Base-by-base conservation (phyloP, 2,113 vertebrate species). In the Vidua chalybeata region DNA sequence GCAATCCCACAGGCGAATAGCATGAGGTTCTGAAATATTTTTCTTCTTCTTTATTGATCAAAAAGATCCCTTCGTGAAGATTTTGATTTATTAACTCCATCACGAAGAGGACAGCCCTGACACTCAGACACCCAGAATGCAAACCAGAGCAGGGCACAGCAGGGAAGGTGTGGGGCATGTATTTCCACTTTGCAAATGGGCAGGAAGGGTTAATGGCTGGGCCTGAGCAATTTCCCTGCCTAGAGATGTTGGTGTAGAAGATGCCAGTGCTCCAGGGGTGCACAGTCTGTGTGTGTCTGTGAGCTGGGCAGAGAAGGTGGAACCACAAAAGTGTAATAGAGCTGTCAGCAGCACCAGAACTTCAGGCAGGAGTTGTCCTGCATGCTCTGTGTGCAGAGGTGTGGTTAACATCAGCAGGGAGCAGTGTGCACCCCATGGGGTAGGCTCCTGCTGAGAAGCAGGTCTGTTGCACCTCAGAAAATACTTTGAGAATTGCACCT, bases 121-220 rank as follows among this genome's bases (percentile, higher is more conserved):
- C 21, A 31, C 9, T 14, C 30, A 51, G 33, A 37, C 13, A 27
- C 68, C 3, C 21, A 46, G 39, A 67, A 68, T 13, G 12, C 28
- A 45, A 67, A 58, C 18, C 63, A 84, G 73, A 81, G 59, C 28
- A 59, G 35, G 48, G 23, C 55, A 52, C 2, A 67, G 21, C 62
- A 72, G 27, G 5, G 16, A 59, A 41, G 39, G 9, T 30, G 19
- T 30, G 49, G 3, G 19, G 5, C 7, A 6, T 39, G 35, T 80
- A 8, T 48, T 13, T 45, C 4, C 10, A 11, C 7, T 4, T 9
- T 63, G 9, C 0, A 6, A 69, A 55, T 23, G 15, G n/a, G 14
- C 61, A 59, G 19, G 8, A 51, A 43, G 19, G 16, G 10, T 55
- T 73, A 27, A 3, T 23, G 39, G 9, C 8, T 33, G 46, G n/a